Percentiles rank a stretch among this genome's conserved stretches.
Evolutionary conservation across 1,140 invertebrate genomes (phyloP).

Genomic region (Pachyrhynchus sulphureomaculatus): DNA sequence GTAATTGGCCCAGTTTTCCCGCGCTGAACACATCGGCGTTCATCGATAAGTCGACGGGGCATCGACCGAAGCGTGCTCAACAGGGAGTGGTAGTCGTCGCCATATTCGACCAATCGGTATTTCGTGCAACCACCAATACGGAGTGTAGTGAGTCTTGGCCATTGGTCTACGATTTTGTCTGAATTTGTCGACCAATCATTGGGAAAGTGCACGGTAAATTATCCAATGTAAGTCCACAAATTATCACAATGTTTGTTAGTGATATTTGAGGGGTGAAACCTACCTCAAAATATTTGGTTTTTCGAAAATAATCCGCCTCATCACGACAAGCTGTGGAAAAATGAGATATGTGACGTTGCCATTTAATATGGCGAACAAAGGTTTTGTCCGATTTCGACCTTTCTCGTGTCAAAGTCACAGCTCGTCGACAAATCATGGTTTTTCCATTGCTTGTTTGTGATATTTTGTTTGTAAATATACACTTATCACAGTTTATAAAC

Average conservation of each 20-base stretch:
- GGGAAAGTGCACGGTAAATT: slow-evolving; percentile 67
- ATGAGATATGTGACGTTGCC: not conserved
- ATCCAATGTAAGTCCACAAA: slow-evolving; percentile 79
- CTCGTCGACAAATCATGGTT: too few species aligned
- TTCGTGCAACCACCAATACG: slow-evolving; percentile 58
- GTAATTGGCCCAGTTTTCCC: slow-evolving; percentile 52
- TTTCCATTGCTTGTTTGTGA: too few species aligned
- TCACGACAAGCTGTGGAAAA: not conserved
- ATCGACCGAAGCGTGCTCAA: slow-evolving; percentile 50
- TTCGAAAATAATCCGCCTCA: not conserved
- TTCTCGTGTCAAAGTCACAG: too few species aligned
- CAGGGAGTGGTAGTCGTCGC: slow-evolving; percentile 58
- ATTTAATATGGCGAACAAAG: slow-evolving; percentile 11
- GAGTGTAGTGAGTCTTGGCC: slow-evolving; percentile 60
- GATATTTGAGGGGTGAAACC: not conserved
- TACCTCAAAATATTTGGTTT: not conserved
- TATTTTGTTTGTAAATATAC: too few species aligned
- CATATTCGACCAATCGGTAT: slow-evolving; percentile 31
- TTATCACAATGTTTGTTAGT: slow-evolving; percentile 57
- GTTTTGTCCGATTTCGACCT: not conserved
- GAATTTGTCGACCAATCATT: slow-evolving; percentile 70
- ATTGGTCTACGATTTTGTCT: slow-evolving; percentile 67
- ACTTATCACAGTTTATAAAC: too few species aligned
- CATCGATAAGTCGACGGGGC: slow-evolving; percentile 46
- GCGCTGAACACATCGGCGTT: slow-evolving; percentile 41